phyloP scores from a whole-genome alignment of 2,888 invertebrate genomes.

The Xestobium rufovillosum region DNA sequence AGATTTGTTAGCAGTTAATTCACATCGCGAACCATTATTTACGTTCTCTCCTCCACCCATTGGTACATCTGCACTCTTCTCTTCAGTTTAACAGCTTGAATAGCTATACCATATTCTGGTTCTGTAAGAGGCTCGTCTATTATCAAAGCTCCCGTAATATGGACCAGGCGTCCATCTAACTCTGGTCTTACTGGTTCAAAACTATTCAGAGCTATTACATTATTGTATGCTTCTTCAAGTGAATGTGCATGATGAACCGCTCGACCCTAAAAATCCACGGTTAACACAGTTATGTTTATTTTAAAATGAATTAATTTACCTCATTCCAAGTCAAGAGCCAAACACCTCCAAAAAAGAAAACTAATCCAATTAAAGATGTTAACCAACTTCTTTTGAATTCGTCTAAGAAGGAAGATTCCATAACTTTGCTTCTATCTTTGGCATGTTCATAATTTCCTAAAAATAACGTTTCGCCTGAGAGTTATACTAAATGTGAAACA shows the following conservation, averaged over 20 bases:
- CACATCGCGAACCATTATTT: slow-evolving; percentile 28
- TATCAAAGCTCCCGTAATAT: slow-evolving; percentile 65
- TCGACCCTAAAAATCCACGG: slow-evolving; percentile 52
- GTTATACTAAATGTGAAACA: no score
- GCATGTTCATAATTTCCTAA: no score
- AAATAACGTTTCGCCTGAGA: no score
- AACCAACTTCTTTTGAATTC: slow-evolving; percentile 66
- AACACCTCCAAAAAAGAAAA: slow-evolving; percentile 59
- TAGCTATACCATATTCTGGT: slow-evolving; percentile 76
- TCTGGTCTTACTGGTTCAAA: slow-evolving; percentile 46
- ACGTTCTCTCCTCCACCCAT: slow-evolving; percentile 77
- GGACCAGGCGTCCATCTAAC: slow-evolving; percentile 69
- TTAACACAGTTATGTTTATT: background rate
- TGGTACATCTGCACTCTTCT: slow-evolving; percentile 89
- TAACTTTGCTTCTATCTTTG: no score
- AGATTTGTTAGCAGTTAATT: background rate
- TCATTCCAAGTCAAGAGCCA: slow-evolving; percentile 79
- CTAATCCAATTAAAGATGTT: slow-evolving; percentile 60
- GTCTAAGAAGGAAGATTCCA: slow-evolving; percentile 35
- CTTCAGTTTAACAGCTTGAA: slow-evolving; percentile 75
- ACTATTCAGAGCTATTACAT: slow-evolving; percentile 47
- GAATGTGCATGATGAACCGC: slow-evolving; percentile 74
- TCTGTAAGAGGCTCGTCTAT: slow-evolving; percentile 79
- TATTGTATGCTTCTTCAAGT: slow-evolving; percentile 68
- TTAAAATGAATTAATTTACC: slow-evolving; percentile 44